Percentiles rank a stretch among this genome's conserved stretches.
phyloP scores from a whole-genome alignment of 2,888 invertebrate genomes.

The Automeris io region DNA sequence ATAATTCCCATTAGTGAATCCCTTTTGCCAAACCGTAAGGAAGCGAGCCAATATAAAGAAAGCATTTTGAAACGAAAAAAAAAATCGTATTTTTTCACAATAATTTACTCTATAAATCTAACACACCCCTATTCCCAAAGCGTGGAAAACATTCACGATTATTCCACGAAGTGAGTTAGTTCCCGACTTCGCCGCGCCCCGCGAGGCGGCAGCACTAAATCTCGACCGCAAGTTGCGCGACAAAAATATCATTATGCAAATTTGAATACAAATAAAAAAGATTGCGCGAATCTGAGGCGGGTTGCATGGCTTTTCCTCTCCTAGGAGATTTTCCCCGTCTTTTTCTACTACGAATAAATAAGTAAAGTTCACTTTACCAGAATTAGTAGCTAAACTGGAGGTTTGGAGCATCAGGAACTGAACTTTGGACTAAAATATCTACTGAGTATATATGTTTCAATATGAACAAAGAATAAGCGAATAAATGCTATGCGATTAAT shows the following conservation, averaged over 20 bases:
- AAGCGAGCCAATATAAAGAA: too few relatives aligned
- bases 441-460: too few relatives aligned
- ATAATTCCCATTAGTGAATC: too few relatives aligned
- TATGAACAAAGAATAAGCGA: too few relatives aligned
- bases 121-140: conserved; percentile 1
- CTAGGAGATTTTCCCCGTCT: background rate
- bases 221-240: conserved; percentile 57
- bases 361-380: background rate
- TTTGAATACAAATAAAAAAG: conserved; percentile 67
- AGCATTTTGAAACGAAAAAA: background rate
- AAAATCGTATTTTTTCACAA: background rate
- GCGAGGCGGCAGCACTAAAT: conserved; percentile 39
- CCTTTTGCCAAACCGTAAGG: too few relatives aligned
- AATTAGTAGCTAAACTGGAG: too few relatives aligned
- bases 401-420: too few relatives aligned
- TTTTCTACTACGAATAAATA: background rate
- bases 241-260: conserved; percentile 74
- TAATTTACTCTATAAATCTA: conserved; percentile 3
- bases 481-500: too few relatives aligned
- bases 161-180: too few relatives aligned
- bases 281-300: conserved; percentile 22
- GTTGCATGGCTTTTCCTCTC: conserved; percentile 14
- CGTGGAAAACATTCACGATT: conserved; percentile 7
- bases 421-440: too few relatives aligned
- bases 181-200: background rate